Evolutionary conservation across 1,140 invertebrate genomes (phyloP).

Genomic region (Ceratitis capitata): DNA sequence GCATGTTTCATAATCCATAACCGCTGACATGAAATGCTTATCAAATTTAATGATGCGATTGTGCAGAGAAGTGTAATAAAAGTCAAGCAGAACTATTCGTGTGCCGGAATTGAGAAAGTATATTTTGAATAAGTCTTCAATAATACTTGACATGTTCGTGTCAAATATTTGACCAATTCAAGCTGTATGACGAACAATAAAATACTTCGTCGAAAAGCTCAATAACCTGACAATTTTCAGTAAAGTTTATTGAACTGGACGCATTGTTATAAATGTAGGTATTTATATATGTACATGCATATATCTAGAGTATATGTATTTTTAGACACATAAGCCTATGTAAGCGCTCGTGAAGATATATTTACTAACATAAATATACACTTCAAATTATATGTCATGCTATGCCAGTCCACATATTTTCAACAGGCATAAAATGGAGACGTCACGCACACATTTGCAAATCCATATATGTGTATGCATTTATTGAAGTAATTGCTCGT

Average conservation of each 20-base stretch:
- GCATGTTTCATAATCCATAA: no score
- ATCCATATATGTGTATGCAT: not conserved
- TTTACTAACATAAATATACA: not conserved
- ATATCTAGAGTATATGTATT: not conserved
- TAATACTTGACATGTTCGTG: conserved; percentile 15
- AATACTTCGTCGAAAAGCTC: conserved; percentile 3
- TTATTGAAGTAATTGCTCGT: not conserved
- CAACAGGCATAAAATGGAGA: not conserved
- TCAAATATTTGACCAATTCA: not conserved
- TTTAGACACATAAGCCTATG: not conserved
- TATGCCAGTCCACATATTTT: not conserved
- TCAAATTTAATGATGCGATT: no score
- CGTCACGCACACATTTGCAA: not conserved
- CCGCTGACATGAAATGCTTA: no score
- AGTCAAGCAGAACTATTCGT: not conserved
- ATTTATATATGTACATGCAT: not conserved
- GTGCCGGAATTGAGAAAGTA: not conserved
- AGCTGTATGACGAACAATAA: not conserved
- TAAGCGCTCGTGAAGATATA: not conserved
- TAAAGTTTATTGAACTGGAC: not conserved
- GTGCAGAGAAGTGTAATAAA: no score
- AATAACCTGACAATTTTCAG: not conserved
- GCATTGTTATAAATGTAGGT: not conserved
- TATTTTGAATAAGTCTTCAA: not conserved
- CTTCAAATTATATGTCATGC: not conserved